These are phyloP conservation scores for Arremon aurantiirostris DNA, from an alignment of 2,797 vertebrate species.

Conservation along the genomic window DNA sequence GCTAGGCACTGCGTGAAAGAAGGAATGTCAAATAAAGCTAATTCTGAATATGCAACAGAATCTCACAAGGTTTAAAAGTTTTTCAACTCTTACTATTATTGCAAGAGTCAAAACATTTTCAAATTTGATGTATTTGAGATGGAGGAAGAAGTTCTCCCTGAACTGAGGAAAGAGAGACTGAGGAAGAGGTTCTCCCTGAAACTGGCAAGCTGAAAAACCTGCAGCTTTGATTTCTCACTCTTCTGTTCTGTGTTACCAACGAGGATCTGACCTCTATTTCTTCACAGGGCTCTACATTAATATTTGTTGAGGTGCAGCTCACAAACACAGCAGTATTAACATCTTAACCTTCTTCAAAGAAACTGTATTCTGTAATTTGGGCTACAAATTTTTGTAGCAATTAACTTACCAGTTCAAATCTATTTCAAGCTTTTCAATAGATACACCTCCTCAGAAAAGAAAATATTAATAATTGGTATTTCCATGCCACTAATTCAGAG, in stretches of 20 bases:
- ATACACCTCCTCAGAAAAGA: not conserved
- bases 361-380: not conserved
- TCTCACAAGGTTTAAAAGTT: not conserved
- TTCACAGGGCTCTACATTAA: conserved; percentile 78
- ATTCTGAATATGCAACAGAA: not conserved
- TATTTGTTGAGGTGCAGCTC: conserved; percentile 70
- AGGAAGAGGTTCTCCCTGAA: conserved; percentile 1
- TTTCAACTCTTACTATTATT: not conserved
- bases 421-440: not conserved
- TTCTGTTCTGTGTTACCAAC: not conserved
- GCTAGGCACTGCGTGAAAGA: not conserved
- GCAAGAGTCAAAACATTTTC: not conserved
- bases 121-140: not conserved
- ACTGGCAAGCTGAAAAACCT: not conserved
- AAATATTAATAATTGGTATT: not conserved
- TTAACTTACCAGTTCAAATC: not conserved
- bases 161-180: not conserved
- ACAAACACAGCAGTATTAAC: conserved; percentile 12
- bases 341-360: not conserved
- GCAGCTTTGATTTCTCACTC: not conserved
- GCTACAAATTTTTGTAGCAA: not conserved
- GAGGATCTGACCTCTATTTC: conserved; percentile 13
- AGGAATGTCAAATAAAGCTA: not conserved
- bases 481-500: not conserved
- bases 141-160: not conserved